A percentile compares a stretch with the other conserved stretches of the same genome.
Conservation (phyloP, 2,797 vertebrate genomes). For the Cyclopterus lumpus region DNA sequence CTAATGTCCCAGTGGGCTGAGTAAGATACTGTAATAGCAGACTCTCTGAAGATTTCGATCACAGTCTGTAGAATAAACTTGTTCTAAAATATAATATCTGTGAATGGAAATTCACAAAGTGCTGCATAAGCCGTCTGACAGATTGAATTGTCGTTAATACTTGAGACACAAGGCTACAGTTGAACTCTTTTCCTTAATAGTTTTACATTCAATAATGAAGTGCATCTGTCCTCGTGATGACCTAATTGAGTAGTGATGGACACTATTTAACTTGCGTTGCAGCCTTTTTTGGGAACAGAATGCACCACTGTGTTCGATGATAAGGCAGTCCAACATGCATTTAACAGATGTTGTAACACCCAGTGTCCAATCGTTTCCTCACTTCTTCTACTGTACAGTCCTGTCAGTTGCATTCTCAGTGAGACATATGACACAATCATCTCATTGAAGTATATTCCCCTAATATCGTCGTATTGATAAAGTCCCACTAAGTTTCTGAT, state of each 20-base stretch:
- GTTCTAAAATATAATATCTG: neutral
- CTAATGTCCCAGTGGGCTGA: constrained; percentile 38
- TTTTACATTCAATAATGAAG: neutral
- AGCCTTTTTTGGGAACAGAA: neutral
- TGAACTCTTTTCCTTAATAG: neutral
- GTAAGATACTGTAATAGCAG: constrained; percentile 28
- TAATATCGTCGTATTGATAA: neutral
- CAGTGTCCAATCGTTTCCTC: neutral
- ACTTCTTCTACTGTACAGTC: neutral
- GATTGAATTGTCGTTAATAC: neutral
- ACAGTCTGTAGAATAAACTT: neutral
- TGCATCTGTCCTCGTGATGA: neutral
- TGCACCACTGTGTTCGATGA: neutral
- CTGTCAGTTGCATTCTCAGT: neutral
- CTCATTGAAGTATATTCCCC: neutral
- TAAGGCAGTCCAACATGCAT: neutral
- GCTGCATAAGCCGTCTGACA: neutral
- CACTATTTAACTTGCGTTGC: neutral
- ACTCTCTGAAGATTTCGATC: neutral
- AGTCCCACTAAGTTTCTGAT: neutral
- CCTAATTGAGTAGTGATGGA: neutral
- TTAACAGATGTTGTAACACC: neutral
- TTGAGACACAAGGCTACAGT: neutral
- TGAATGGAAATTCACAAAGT: neutral
- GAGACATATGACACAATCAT: neutral